Evolutionary conservation across 2,113 vertebrate species (phyloP), one percentile per base, ranked within the genome.

Genomic region (Pardalotus punctatus): DNA sequence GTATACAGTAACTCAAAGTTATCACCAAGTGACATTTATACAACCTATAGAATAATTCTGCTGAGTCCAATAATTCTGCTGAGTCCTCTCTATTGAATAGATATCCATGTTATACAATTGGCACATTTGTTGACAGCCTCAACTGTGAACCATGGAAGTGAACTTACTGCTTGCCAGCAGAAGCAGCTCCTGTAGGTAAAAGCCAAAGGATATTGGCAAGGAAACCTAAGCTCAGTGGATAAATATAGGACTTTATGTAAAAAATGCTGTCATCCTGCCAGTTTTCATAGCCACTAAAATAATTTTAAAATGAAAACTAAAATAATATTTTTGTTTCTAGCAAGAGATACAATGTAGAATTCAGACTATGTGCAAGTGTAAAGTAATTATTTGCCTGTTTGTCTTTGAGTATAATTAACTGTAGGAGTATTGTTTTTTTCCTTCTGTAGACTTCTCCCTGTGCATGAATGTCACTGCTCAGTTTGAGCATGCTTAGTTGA

Each of bases 151-250:
- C 79, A 53, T 94, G 67, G 81, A 93, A 90, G 74, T 77, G 90
- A 95, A 93, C 90, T 94, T 95, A 82, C 0, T 88, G 58, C 90
- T 95, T 96, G 92, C 93, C 91, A 95, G 85, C 64, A 94, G 93
- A 96, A 96, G 92, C 92, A 94, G 85, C 90, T 93, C 85, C 76
- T 70, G 67, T 80, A 95, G 85, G 81, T 93, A 85, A 93, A 91
- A 96, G 94, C 87, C 85, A 91, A 95, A 96, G 90, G 85, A 95
- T 95, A 93, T 92, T 96, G 94, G 94, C 92, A 95, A 79, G 60
- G 33, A 91, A 96, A 47, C 47, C 14, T 81, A 47, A 93, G 36
- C 51, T 90, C 36, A n/a, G 47, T 88, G 76, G 70, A 90, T 96
- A 96, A 96, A 96, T 96, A 96, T 97, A 94, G 91, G 58, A 88